These are phyloP conservation scores for Rambutsinella grinnellia DNA, from an alignment of 2,888 invertebrate genomes.

Conservation along the genomic window DNA sequence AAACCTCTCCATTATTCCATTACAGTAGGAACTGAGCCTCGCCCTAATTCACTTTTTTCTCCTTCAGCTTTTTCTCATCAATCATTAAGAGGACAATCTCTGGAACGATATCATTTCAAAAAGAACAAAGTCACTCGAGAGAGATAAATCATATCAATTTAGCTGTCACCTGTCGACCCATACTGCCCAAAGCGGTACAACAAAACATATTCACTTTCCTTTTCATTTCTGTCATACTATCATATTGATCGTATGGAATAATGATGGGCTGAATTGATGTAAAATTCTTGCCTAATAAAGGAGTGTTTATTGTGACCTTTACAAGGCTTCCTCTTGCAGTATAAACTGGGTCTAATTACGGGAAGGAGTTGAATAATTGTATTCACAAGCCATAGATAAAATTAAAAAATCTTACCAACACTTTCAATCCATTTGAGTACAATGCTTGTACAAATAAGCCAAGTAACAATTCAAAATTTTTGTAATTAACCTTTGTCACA, in stretches of 20 bases:
- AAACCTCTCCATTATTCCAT: too few species aligned
- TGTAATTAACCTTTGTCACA: background rate
- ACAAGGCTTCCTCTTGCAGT: background rate
- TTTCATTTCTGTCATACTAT: background rate
- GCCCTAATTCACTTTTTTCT: slow-evolving; percentile 22
- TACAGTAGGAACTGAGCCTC: slow-evolving; percentile 16
- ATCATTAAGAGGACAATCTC: slow-evolving; percentile 31
- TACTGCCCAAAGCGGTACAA: background rate
- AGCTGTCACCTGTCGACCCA: slow-evolving; percentile 21
- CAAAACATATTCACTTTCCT: background rate
- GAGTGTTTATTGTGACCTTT: background rate
- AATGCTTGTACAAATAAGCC: background rate
- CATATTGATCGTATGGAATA: background rate
- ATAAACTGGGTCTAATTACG: background rate
- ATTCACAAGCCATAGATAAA: background rate
- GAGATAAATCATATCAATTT: slow-evolving; percentile 43
- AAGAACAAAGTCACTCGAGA: slow-evolving; percentile 31
- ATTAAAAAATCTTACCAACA: background rate
- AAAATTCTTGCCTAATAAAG: background rate
- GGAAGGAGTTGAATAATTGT: background rate
- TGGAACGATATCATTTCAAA: slow-evolving; percentile 40
- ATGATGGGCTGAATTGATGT: background rate
- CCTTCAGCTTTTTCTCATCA: slow-evolving; percentile 32
- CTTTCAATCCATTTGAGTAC: background rate
- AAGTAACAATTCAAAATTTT: background rate